phyloP scores from a whole-genome alignment of 1,140 invertebrate genomes.

The Anastrepha ludens region DNA sequence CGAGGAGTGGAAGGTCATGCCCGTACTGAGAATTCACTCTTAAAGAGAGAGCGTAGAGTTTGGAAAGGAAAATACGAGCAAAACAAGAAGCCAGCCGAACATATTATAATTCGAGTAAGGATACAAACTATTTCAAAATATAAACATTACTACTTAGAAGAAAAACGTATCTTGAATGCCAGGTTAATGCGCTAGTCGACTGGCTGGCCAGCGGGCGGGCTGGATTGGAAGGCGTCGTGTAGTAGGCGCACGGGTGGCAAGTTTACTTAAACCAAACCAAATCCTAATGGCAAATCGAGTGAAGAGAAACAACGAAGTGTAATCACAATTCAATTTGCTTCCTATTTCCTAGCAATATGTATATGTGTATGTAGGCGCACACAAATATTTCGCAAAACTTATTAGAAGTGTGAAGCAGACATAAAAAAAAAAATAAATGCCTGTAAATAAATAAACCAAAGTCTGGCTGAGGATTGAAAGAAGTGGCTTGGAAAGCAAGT shows the following conservation, averaged over 20 bases:
- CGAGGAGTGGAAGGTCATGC: not conserved
- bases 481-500: constrained; percentile 19
- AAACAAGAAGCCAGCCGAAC: not conserved
- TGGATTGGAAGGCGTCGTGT: not conserved
- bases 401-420: constrained; percentile 10
- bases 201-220: not conserved
- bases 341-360: not conserved
- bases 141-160: not conserved
- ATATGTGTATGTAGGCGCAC: not conserved
- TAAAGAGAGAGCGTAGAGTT: not conserved
- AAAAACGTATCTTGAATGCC: not conserved
- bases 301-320: constrained; percentile 57
- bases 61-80: not conserved
- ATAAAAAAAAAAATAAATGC: not conserved
- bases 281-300: constrained; percentile 45
- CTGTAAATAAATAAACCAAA: not conserved
- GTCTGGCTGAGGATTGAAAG: not conserved
- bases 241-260: not conserved
- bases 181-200: not conserved
- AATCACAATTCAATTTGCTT: constrained; percentile 57
- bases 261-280: not conserved
- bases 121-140: constrained; percentile 35
- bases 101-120: not conserved
- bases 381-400: not conserved
- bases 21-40: not conserved